A percentile compares a stretch with the other conserved stretches of the same genome.
phyloP scores from a whole-genome alignment of 2,113 vertebrate species.

The Mirounga angustirostris region DNA sequence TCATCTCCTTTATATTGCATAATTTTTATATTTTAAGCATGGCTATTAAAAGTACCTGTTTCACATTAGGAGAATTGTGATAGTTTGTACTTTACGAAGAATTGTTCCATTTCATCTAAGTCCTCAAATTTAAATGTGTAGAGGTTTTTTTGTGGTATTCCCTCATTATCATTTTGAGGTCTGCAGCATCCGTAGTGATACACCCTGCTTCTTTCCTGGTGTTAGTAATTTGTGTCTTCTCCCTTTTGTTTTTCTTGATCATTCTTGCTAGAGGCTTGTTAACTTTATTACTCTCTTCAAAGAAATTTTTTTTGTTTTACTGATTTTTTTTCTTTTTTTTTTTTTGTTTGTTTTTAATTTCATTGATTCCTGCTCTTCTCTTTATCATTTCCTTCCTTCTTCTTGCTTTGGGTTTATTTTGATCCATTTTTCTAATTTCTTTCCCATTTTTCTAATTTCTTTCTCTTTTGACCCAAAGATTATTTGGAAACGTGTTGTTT shows the following conservation, averaged over 20 bases:
- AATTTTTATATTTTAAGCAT: neutral
- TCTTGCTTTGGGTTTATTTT: neutral
- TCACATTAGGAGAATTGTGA: neutral
- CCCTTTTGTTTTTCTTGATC: neutral
- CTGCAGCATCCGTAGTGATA: neutral
- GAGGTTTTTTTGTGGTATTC: neutral
- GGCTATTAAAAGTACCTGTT: neutral
- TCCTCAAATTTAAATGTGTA: neutral
- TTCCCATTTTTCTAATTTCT: neutral
- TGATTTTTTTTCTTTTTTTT: neutral
- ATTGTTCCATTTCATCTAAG: neutral
- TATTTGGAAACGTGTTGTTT: neutral
- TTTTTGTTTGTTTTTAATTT: neutral
- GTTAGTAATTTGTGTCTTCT: neutral
- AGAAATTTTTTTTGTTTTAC: neutral
- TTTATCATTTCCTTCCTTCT: neutral
- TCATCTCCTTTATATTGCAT: neutral
- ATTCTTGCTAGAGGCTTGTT: neutral
- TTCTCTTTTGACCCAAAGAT: neutral
- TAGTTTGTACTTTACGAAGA: neutral
- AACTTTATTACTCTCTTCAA: neutral
- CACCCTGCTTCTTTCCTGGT: neutral
- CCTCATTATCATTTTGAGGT: neutral
- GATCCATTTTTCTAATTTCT: neutral
- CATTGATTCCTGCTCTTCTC: neutral